Evolutionary conservation across 2,113 vertebrate genomes (phyloP), one percentile per base, ranked within the genome.

Genomic region (Cynoglossus semilaevis): DNA sequence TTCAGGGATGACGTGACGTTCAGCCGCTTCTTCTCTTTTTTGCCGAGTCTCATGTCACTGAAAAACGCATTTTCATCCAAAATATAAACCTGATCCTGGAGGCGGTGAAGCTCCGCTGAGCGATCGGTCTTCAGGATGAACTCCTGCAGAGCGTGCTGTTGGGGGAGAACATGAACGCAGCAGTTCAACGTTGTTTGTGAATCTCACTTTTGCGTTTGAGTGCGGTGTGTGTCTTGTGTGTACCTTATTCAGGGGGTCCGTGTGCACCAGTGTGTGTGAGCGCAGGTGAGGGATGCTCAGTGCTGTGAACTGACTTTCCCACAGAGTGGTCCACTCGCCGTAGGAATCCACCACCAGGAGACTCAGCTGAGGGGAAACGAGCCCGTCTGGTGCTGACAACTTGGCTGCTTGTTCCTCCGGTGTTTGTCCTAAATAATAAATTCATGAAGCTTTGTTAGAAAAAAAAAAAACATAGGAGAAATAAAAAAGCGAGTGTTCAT

Each of bases 211-310:
- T 7, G 61, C 0, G 15, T 15, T 38, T 43, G 0, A 42, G 15
- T 17, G 16, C 11, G 16, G 36, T 51, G 18, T 57, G 14, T 71
- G 5, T 40, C 67, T 0, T 64, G 4, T n/a, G 0, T 9, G 8
- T 17, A 92, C 91, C 90, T 92, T 89, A 58, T 89, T 85, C 11
- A 87, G 45, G 35, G 91, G 87, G 35, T 92, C 88, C 1, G 90
- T 90, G 86, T 92, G 91, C 35, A 92, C 90, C 50, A 92, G 74
- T 1, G 81, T 79, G 75, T 92, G 91, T 44, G 91, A 92, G 75
- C 91, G 90, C n/a, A 92, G 87, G 15, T 92, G 90, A 53, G 88
- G 80, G 74, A 92, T 92, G 63, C 84, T 88, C 29, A 92, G 80
- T 10, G 90, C 82, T 9, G 72, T 61, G 67, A 92, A 91, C 84